Evolutionary conservation across 2,888 invertebrate genomes (phyloP), one percentile per base, ranked within the genome.

Genomic region (Junonia oenone): DNA sequence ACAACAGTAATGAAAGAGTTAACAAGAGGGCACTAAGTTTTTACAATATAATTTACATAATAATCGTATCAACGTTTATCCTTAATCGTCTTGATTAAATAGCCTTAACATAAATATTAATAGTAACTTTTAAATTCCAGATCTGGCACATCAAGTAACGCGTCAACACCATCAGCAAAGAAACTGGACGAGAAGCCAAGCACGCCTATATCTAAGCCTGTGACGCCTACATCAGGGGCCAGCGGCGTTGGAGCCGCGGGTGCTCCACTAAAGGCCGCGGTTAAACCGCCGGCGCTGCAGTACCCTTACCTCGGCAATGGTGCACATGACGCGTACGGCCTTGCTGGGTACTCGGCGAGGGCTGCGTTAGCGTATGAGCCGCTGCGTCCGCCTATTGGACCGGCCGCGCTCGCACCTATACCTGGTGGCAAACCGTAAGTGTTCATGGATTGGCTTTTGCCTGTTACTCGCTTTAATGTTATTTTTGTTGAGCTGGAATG

Each of bases 121-220:
- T 31, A 6, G 3, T 33, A 33, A n/a, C 1, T n/a, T 33, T 47
- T 35, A 17, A 27, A 6, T 59, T 62, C 1, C 59, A 91, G 96
- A 72, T 96, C 96, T 66, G 97, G 97, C 45, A 96, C 96, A 33
- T 97, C 96, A 58, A 97, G 97, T 71, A 96, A 96, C 78, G 96
- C 96, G n/a, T 96, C 96, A 68, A 96, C 96, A 29, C 96, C 97
- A 1, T 97, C 96, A 57, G 95, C 95, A 63, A 96, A 96, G 81
- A 96, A 96, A 80, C 88, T 95, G 80, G 95, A 95, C 78, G 97
- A 97, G 72, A 97, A 97, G 81, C 96, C 97, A 8, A 94, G 95
- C 62, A 97, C 98, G 26, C 97, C 97, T 4, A 96, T 97, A 68
- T 95, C 96, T 11, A 98, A 97, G 88, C 95, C 97, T 5, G 95